Percentiles rank a stretch among this genome's conserved stretches.
phyloP scores from a whole-genome alignment of 2,888 invertebrate species.

The Dasysyrphus tricinctus region DNA sequence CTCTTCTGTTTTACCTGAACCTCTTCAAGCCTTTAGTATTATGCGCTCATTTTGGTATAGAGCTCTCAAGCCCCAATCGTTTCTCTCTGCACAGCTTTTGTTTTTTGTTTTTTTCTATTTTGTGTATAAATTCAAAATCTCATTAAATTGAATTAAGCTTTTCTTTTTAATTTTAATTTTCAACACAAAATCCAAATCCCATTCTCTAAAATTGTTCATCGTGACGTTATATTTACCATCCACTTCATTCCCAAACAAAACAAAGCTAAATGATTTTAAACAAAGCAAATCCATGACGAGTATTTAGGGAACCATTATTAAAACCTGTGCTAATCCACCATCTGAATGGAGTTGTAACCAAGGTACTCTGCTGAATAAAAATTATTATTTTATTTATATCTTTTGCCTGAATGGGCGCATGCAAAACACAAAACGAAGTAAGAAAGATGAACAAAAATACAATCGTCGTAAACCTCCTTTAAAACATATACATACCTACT shows the following conservation, averaged over 20 bases:
- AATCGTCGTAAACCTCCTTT: background rate
- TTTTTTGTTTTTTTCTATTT: background rate
- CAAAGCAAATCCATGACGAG: background rate
- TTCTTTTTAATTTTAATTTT: background rate
- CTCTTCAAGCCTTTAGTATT: no score
- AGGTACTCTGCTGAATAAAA: background rate
- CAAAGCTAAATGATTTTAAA: slow-evolving; percentile 5
- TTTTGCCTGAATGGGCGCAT: background rate
- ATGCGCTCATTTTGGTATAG: background rate
- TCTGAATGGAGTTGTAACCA: background rate
- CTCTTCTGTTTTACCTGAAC: no score
- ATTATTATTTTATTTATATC: background rate
- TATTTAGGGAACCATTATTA: background rate
- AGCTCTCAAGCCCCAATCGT: background rate
- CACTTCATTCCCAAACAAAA: background rate
- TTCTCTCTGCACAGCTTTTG: background rate
- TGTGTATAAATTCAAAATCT: background rate
- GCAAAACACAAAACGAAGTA: background rate
- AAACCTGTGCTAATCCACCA: slow-evolving; percentile 4
- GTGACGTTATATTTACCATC: background rate
- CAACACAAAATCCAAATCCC: background rate
- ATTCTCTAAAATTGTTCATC: background rate
- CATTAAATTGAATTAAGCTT: background rate
- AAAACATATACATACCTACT: background rate
- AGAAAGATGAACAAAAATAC: slow-evolving; percentile 4